Evolutionary conservation across 2,113 vertebrate species (phyloP), one percentile per base, ranked within the genome.

Genomic region (Cisticola juncidis): DNA sequence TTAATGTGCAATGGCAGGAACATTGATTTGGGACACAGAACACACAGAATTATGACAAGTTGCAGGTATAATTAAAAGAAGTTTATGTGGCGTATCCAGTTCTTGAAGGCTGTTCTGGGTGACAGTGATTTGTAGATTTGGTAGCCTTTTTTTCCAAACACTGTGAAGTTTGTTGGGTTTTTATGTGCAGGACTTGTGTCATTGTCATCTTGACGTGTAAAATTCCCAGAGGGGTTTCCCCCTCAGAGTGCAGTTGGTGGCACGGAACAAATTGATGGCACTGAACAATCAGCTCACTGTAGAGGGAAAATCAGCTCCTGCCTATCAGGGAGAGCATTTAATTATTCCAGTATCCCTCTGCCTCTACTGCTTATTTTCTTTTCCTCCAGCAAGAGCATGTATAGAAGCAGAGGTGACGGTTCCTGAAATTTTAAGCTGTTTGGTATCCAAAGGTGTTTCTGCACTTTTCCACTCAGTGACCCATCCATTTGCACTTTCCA

Each of bases 41-140:
- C 53, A 44, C 31, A 31, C 48, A 48, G 25, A 65, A 87, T 85
- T 72, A 69, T 95, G 89, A 88, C 89, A 94, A 85, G 78, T 54
- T 66, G 81, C 91, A 88, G 80, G 74, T 73, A 36, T 72, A 87
- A 89, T 91, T 95, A 88, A 81, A 79, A 83, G 9, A 62, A 62
- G 68, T 85, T 85, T 91, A 76, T 85, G 70, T 88, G 40, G n/a
- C 50, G 5, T 54, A 90, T 85, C 89, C 78, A 70, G 68, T 42
- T 91, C 44, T 80, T 61, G 84, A 85, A 93, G 74, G 18, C 35
- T 87, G 83, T 42, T 66, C 51, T 88, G 47, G 23, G 71, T 90
- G 87, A 47, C 58, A 82, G 50, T 72, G 78, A 85, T 91, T 45
- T 82, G 84, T 50, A 29, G 56, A 45, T 84, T 90, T 58, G 33